Evolutionary conservation across 2,113 vertebrate genomes (phyloP).

Genomic region (Motacilla tschutschensis): DNA sequence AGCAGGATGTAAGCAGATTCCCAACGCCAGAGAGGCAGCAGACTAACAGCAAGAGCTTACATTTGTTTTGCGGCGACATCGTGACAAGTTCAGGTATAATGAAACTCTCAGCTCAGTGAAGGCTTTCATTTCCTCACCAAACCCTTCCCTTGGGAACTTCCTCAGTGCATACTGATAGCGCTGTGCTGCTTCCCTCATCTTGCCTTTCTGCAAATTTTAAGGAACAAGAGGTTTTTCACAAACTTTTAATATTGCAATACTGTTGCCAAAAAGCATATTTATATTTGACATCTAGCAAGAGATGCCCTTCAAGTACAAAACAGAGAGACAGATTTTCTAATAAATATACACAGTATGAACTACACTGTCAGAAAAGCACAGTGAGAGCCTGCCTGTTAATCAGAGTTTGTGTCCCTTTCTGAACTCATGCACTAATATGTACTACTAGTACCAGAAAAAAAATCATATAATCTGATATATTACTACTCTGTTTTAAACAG

Average conservation of each 20-base stretch:
- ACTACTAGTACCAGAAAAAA: background rate
- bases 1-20: rapidly evolving
- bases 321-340: background rate
- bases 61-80: conserved; percentile 96
- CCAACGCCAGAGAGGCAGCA: background rate
- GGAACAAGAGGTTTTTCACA: background rate
- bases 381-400: background rate
- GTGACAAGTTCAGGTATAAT: conserved; percentile 92
- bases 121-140: conserved; percentile 92
- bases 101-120: conserved; percentile 94
- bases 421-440: background rate
- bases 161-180: conserved; percentile 94
- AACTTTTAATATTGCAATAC: background rate
- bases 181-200: conserved; percentile 98
- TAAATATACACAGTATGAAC: background rate
- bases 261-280: background rate
- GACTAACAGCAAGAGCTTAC: conserved; percentile 72
- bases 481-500: background rate
- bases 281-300: background rate
- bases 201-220: conserved; percentile 86
- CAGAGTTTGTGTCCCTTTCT: background rate
- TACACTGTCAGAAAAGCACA: background rate
- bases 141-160: conserved; percentile 95
- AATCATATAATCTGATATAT: background rate
- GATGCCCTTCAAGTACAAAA: background rate